phyloP scores from a whole-genome alignment of 2,113 vertebrate genomes.

The Silurus meridionalis region DNA sequence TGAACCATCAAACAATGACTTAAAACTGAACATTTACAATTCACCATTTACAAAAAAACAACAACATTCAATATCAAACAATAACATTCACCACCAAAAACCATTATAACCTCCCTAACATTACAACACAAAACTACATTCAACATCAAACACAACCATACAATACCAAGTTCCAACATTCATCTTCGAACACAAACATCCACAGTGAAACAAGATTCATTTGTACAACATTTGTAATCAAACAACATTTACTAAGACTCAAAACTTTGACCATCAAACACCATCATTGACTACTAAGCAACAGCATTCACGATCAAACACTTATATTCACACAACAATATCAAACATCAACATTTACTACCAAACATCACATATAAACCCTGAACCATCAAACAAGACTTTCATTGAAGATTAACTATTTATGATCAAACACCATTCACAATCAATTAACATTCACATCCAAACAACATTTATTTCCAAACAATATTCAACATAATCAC shows the following conservation, averaged over 20 bases:
- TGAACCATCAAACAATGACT: not conserved
- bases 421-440: not conserved
- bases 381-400: not conserved
- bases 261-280: not conserved
- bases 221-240: not conserved
- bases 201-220: not conserved
- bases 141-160: not conserved
- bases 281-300: not conserved
- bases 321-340: not conserved
- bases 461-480: not conserved
- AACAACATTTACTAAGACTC: not conserved
- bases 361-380: not conserved
- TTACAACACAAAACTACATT: too few species aligned
- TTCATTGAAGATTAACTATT: not conserved
- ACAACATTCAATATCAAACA: not conserved
- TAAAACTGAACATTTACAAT: too few species aligned
- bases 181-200: too few species aligned
- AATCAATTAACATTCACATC: not conserved
- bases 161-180: not conserved
- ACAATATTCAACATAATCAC: not conserved
- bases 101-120: too few species aligned
- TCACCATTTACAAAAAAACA: not conserved
- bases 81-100: too few species aligned
- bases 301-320: not conserved
- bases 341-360: not conserved